phyloP scores from a whole-genome alignment of 1,140 invertebrate genomes.

The Dermatophagoides farinae region DNA sequence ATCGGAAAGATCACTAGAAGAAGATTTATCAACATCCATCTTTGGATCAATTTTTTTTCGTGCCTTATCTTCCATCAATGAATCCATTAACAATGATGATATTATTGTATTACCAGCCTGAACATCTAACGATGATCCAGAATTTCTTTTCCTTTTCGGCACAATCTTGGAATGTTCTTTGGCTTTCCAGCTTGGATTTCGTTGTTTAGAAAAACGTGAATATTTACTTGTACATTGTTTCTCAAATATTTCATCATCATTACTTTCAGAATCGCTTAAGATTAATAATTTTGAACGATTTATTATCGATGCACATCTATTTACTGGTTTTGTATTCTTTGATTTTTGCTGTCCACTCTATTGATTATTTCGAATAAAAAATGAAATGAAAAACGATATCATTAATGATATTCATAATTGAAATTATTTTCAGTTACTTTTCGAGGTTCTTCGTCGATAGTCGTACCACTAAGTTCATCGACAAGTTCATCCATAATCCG shows the following conservation, averaged over 20 bases:
- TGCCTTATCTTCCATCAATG: neutral
- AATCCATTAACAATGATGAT: neutral
- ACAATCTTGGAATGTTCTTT: neutral
- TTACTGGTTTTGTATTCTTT: constrained; percentile 7
- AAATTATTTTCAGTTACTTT: neutral
- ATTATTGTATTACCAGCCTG: neutral
- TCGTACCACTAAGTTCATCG: constrained; percentile 9
- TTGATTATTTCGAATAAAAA: neutral
- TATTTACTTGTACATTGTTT: neutral
- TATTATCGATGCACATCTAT: constrained; percentile 4
- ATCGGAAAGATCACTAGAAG: constrained; percentile 6
- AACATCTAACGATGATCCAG: neutral
- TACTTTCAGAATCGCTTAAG: constrained; percentile 1
- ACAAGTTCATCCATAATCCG: constrained; percentile 5
- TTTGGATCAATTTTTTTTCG: no score
- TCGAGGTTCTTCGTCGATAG: neutral
- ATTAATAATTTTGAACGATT: constrained; percentile 9
- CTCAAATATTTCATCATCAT: constrained; percentile 4
- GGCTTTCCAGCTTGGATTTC: neutral
- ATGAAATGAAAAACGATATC: neutral
- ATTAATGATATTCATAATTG: neutral
- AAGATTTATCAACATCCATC: neutral
- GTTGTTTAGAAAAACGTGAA: neutral
- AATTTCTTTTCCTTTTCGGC: neutral
- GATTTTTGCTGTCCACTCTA: neutral